Evolutionary conservation across 2,888 invertebrate species (phyloP).

Genomic region (Heterodera filipjevi): DNA sequence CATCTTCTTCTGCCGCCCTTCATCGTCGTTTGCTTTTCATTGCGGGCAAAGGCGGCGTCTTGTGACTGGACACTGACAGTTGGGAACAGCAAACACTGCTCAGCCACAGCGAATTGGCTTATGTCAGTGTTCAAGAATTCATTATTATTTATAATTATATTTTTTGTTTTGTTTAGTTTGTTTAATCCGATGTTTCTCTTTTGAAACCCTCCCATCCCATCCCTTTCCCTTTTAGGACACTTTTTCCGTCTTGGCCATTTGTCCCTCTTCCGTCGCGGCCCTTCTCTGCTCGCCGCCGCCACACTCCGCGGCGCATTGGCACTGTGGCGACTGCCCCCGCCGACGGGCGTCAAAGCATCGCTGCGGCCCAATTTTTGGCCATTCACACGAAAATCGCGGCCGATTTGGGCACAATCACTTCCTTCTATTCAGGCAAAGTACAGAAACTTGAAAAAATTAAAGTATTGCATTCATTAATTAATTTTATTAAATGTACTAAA

Average conservation of each 20-base stretch:
- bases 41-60: slow-evolving; percentile 32
- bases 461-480: too few relatives aligned
- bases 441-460: slow-evolving; percentile 12
- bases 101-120: slow-evolving; percentile 15
- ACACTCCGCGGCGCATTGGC: slow-evolving; percentile 29
- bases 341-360: not conserved
- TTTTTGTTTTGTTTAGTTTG: too few relatives aligned
- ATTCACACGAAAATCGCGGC: slow-evolving; percentile 12
- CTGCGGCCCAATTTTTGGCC: slow-evolving; percentile 1
- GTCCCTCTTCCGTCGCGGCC: slow-evolving; percentile 2
- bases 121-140: too few relatives aligned
- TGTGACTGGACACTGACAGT: slow-evolving; percentile 27
- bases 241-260: slow-evolving; percentile 28
- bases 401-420: slow-evolving; percentile 26
- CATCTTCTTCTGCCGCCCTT: slow-evolving; percentile 1
- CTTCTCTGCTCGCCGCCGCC: slow-evolving; percentile 27
- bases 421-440: slow-evolving; percentile 16
- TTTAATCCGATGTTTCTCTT: too few relatives aligned
- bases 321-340: slow-evolving; percentile 22
- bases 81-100: slow-evolving; percentile 27
- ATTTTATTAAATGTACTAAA: too few relatives aligned
- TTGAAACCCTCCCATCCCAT: too few relatives aligned
- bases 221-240: slow-evolving; percentile 30
- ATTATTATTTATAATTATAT: too few relatives aligned
- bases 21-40: slow-evolving; percentile 25